These are phyloP conservation scores for Pogonocichla stellata DNA, from an alignment of 2,113 vertebrate species.

Conservation along the genomic window DNA sequence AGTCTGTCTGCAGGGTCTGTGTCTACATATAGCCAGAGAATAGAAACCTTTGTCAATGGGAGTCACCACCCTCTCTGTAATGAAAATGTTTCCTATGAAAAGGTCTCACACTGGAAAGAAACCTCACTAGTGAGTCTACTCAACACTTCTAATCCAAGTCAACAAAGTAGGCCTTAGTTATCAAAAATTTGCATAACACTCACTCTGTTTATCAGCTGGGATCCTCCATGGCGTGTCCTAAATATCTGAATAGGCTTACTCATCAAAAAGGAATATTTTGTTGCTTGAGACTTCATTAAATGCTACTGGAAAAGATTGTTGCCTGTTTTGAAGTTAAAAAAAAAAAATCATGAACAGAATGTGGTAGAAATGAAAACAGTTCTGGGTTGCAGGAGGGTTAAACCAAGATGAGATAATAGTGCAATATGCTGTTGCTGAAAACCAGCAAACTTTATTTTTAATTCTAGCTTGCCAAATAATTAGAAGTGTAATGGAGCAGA, in stretches of 20 bases:
- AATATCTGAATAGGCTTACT: background rate
- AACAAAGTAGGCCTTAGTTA: background rate
- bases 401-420: background rate
- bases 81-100: background rate
- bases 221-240: background rate
- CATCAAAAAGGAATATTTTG: background rate
- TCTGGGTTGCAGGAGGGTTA: background rate
- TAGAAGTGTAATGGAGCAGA: conserved; percentile 13
- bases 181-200: background rate
- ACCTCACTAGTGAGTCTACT: background rate
- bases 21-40: background rate
- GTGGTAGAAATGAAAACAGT: background rate
- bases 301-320: background rate
- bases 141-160: background rate
- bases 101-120: background rate
- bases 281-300: background rate
- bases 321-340: background rate
- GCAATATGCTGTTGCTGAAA: background rate
- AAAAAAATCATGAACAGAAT: background rate
- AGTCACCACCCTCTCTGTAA: background rate
- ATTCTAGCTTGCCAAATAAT: background rate
- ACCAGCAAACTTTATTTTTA: background rate
- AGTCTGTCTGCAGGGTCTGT: background rate
- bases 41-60: background rate
- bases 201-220: background rate